phyloP scores from a whole-genome alignment of 2,888 invertebrate genomes.

The Therioaphis trifolii region DNA sequence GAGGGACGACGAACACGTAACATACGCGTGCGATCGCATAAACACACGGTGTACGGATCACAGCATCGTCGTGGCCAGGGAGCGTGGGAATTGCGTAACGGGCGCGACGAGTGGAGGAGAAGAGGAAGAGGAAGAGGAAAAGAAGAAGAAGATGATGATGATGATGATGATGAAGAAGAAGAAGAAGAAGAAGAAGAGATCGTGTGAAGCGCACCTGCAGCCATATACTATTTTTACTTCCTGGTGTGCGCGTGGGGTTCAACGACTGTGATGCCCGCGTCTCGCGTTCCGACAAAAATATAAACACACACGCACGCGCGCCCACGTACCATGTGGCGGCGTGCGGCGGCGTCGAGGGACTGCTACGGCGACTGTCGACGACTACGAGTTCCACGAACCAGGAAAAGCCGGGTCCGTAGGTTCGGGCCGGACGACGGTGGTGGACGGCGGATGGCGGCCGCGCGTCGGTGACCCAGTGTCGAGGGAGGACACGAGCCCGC shows the following conservation, averaged over 20 bases:
- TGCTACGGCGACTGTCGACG: slow-evolving; percentile 36
- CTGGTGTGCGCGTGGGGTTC: slow-evolving; percentile 49
- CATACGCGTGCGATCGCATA: no score
- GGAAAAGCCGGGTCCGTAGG: slow-evolving; percentile 51
- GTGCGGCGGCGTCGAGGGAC: background rate
- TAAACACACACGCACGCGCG: no score
- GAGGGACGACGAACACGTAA: no score
- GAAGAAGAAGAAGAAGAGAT: no score
- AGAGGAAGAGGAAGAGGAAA: no score
- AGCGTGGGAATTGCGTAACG: no score
- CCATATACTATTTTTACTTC: slow-evolving; percentile 1
- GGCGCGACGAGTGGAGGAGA: no score
- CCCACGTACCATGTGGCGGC: background rate
- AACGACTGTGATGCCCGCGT: slow-evolving; percentile 55
- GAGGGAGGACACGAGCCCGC: slow-evolving; percentile 54
- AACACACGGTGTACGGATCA: no score
- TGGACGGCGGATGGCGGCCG: background rate
- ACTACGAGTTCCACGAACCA: slow-evolving; percentile 60
- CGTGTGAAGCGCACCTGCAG: no score
- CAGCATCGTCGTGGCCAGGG: no score
- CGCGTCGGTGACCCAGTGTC: slow-evolving; percentile 58
- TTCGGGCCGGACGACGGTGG: slow-evolving; percentile 35
- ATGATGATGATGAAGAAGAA: no score
- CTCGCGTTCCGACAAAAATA: slow-evolving; percentile 33
- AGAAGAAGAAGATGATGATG: no score